Evolutionary conservation across 2,888 invertebrate genomes (phyloP), one percentile per base, ranked within the genome.

Genomic region (Phymatocera aterrima): DNA sequence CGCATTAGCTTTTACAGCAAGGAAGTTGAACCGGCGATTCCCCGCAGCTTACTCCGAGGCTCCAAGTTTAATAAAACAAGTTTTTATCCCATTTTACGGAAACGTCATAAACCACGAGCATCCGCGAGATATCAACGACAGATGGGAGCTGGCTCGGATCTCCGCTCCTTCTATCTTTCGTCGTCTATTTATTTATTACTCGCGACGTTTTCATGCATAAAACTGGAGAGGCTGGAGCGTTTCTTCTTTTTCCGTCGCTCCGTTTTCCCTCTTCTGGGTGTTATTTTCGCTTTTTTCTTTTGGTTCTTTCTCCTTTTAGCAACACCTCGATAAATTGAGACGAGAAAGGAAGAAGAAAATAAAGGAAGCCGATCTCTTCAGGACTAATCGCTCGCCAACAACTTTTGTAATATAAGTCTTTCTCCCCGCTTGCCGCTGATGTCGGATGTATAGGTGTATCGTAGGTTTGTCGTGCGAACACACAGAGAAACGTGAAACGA

Each of bases 401-500:
- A 70, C 70, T 70, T 70, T 70, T 1, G 48, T 70, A n/a, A 48
- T 70, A 70, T 70, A 70, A 70, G 70, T 70, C 70, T 48, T n/a
- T n/a, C 70, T 48, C 28, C 40, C 12, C 46, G 24, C 28, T 46
- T n/a, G n/a, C n/a, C 1, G 6, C 70, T 70, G 70, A 48, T 70
- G 24, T 24, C 70, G 28, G 70, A 28, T 28, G 46, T 70, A 70
- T n/a, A n/a, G n/a, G n/a, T n/a, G n/a, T n/a, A n/a, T n/a, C n/a
- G n/a, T n/a, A n/a, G n/a, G n/a, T n/a, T n/a, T 46, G 70, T 70
- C 46, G 31, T 48, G 28, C 6, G 10, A 24, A 65, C 40, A 65
- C 65, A 5, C 31, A 3, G 65, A 40, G n/a, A n/a, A n/a, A n/a
- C n/a, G n/a, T n/a, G n/a, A n/a, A n/a, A n/a, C n/a, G n/a, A n/a